Evolutionary conservation across 2,888 invertebrate genomes (phyloP).

Genomic region (Drosophila testacea): DNA sequence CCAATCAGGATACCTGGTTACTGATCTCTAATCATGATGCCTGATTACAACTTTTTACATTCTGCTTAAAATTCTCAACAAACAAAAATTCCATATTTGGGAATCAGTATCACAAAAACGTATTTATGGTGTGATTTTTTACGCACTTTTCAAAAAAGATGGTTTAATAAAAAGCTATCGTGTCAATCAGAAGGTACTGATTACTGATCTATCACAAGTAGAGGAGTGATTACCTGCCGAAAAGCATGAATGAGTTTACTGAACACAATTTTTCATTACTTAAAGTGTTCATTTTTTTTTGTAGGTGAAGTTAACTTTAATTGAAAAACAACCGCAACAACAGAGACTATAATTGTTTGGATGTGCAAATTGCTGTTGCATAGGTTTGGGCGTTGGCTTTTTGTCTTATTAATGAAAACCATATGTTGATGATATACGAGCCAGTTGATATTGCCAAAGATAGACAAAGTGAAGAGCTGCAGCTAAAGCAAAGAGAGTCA

Average conservation of each 20-base stretch:
- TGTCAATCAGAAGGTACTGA: too few species aligned
- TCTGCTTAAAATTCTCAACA: too few species aligned
- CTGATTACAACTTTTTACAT: too few species aligned
- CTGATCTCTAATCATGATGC: too few species aligned
- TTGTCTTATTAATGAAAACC: constrained; percentile 31
- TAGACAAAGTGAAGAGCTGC: constrained; percentile 30
- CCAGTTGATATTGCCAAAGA: not conserved
- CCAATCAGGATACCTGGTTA: too few species aligned
- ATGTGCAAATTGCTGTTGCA: constrained; percentile 28
- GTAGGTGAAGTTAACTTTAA: constrained; percentile 5
- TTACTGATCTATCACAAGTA: too few species aligned
- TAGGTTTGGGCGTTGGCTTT: constrained; percentile 27
- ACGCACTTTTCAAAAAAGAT: too few species aligned
- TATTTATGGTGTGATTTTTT: too few species aligned
- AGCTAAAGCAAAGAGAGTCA: constrained; percentile 3
- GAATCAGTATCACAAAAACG: too few species aligned
- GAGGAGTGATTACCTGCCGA: too few species aligned
- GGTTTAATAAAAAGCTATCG: too few species aligned
- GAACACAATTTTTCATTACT: constrained; percentile 43
- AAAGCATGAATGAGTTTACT: constrained; percentile 36
- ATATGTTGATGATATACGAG: constrained; percentile 41
- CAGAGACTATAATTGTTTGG: not conserved
- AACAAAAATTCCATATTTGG: too few species aligned
- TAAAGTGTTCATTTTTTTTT: constrained; percentile 8
- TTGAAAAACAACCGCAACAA: constrained; percentile 5